These are phyloP conservation scores for Drosophila kikkawai DNA, from an alignment of 1,140 invertebrate genomes.

Conservation along the genomic window DNA sequence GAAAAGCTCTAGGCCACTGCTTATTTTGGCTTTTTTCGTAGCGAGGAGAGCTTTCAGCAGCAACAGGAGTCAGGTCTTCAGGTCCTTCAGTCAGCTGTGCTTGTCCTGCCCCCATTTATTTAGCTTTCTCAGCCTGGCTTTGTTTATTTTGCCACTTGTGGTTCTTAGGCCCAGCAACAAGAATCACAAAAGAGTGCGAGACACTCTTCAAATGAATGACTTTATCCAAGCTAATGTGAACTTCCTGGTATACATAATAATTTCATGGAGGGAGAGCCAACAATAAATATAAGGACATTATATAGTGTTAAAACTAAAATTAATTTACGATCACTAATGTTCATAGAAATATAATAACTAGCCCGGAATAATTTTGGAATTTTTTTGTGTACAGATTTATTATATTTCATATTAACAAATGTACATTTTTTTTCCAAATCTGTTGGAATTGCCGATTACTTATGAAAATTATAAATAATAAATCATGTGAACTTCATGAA, in stretches of 20 bases:
- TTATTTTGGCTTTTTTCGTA: constrained; percentile 5
- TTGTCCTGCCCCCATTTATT: constrained; percentile 1
- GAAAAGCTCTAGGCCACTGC: constrained; percentile 14
- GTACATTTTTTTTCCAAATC: too few species aligned
- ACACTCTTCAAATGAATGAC: constrained; percentile 17
- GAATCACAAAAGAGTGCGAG: background rate
- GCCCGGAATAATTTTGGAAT: too few species aligned
- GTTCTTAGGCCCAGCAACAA: background rate
- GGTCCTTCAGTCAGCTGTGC: constrained; percentile 54
- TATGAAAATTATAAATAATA: too few species aligned
- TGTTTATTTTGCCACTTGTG: constrained; percentile 50
- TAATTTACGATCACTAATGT: too few species aligned
- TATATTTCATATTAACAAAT: too few species aligned
- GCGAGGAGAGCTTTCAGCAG: constrained; percentile 21
- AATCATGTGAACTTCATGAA: too few species aligned
- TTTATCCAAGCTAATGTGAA: constrained; percentile 3
- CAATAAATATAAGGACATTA: too few species aligned
- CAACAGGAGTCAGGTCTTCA: constrained; percentile 48
- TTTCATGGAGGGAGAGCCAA: background rate
- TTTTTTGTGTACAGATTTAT: too few species aligned
- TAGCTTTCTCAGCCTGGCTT: constrained; percentile 18
- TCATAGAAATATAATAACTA: too few species aligned
- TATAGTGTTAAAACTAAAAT: too few species aligned
- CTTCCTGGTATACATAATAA: constrained; percentile 3
- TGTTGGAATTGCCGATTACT: too few species aligned